A percentile compares a stretch with the other conserved stretches of the same genome.
Conservation (phyloP, 2,888 invertebrate species). For the Tanypteryx hageni region DNA sequence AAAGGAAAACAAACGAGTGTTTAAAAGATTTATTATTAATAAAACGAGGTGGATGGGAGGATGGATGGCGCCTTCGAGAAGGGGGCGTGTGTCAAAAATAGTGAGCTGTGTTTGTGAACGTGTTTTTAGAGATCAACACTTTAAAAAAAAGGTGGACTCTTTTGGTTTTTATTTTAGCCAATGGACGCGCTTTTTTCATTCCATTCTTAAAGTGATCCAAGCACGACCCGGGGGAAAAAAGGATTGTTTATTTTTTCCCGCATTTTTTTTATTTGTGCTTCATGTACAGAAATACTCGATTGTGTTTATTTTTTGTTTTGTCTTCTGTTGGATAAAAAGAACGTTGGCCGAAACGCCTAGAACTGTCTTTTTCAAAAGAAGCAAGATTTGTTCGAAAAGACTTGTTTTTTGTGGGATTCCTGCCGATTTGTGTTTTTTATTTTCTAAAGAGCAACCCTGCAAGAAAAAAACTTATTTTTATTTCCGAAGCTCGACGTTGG, state of each 20-base stretch:
- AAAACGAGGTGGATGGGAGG: background rate
- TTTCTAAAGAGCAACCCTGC: background rate
- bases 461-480: background rate
- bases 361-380: background rate
- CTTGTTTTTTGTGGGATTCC: background rate
- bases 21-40: background rate
- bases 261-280: background rate
- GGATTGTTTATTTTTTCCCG: background rate
- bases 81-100: background rate
- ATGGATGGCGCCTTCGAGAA: background rate
- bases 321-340: background rate
- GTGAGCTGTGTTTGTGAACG: constrained; percentile 19
- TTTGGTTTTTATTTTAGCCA: background rate
- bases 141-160: background rate
- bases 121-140: background rate
- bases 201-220: constrained; percentile 28
- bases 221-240: background rate
- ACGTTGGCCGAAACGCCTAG: background rate
- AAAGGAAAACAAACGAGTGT: background rate
- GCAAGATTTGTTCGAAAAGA: background rate
- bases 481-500: background rate
- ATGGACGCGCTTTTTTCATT: constrained; percentile 4
- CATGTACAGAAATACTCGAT: background rate
- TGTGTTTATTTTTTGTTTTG: constrained; percentile 8
- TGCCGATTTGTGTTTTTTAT: background rate